Percentiles rank a stretch among this genome's conserved stretches.
phyloP scores from a whole-genome alignment of 2,888 invertebrate species.

The Seira musarum region DNA sequence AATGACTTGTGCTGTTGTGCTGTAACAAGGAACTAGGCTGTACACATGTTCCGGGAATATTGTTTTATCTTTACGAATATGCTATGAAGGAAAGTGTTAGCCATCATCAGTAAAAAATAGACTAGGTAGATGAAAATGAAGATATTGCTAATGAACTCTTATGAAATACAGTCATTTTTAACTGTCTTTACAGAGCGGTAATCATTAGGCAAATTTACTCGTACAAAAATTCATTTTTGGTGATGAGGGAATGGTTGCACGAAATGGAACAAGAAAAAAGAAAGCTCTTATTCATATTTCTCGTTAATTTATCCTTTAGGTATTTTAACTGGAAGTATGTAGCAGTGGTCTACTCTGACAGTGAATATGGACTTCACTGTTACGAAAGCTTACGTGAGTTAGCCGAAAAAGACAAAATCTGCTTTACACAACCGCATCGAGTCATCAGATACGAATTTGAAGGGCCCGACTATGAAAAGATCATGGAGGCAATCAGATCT shows the following conservation, averaged over 20 bases:
- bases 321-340: constrained; percentile 74
- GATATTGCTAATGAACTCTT: no score
- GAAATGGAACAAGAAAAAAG: background rate
- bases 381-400: constrained; percentile 73
- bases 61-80: background rate
- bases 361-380: constrained; percentile 73
- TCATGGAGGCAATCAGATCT: constrained; percentile 72
- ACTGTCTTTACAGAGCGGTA: no score
- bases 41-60: no score
- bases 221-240: background rate
- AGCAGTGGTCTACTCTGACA: constrained; percentile 75
- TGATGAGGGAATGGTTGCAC: background rate
- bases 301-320: constrained; percentile 37
- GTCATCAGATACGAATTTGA: constrained; percentile 73
- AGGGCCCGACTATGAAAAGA: constrained; percentile 73
- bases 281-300: background rate
- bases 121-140: background rate
- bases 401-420: constrained; percentile 74
- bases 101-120: background rate
- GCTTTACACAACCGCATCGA: constrained; percentile 74
- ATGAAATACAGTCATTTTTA: no score
- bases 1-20: no score
- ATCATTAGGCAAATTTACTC: no score
- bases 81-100: background rate
- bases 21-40: no score